phyloP scores from a whole-genome alignment of 2,797 vertebrate genomes.

The Melanotaenia maccullochi region DNA sequence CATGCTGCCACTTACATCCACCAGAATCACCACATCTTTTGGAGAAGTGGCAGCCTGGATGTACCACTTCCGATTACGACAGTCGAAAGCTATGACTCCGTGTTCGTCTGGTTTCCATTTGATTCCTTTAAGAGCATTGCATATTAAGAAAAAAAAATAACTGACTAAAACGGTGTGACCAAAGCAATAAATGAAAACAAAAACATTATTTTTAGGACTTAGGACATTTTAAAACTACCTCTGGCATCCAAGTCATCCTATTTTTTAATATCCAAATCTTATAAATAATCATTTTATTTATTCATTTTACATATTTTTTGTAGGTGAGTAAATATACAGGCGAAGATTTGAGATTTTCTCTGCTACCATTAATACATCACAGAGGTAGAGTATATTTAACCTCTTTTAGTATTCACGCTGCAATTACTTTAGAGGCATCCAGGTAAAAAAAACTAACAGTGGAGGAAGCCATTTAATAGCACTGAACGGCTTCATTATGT shows the following conservation, averaged over 20 bases:
- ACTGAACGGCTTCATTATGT: conserved; percentile 12
- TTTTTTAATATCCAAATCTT: background rate
- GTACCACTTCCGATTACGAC: conserved; percentile 98
- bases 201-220: background rate
- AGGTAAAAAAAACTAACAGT: conserved; percentile 11
- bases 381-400: background rate
- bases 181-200: background rate
- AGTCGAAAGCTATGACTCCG: conserved; percentile 98
- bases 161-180: background rate
- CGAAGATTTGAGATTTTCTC: background rate
- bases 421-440: conserved; percentile 8
- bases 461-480: conserved; percentile 5
- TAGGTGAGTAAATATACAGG: background rate
- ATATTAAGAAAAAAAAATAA: background rate
- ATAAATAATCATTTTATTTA: background rate
- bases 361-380: background rate
- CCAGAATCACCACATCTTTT: conserved; percentile 96
- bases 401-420: background rate
- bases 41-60: conserved; percentile 98
- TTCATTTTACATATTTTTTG: background rate
- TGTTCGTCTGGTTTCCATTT: conserved; percentile 98
- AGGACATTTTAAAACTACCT: background rate
- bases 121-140: conserved; percentile 84
- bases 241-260: background rate
- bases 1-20: conserved; percentile 98